Evolutionary conservation across 2,113 vertebrate genomes (phyloP).

Genomic region (Malurus melanocephalus): DNA sequence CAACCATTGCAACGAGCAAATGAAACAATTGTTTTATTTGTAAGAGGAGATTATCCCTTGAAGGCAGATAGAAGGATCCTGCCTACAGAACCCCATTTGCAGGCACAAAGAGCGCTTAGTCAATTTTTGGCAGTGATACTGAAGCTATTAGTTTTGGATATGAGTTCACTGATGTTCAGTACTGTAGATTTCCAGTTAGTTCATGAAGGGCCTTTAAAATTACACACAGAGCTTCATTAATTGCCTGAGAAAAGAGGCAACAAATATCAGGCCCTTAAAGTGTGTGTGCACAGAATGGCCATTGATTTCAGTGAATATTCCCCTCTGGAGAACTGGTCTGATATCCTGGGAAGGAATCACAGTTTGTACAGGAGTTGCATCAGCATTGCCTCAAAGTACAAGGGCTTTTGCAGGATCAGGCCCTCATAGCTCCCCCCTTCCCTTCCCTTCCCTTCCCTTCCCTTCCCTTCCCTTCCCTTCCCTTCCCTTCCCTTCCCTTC

Average conservation of each 20-base stretch:
- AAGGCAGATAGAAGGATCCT: constrained; percentile 55
- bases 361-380: neutral
- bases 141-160: constrained; percentile 54
- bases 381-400: neutral
- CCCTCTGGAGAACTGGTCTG: neutral
- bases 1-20: constrained; percentile 32
- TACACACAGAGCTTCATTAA: constrained; percentile 61
- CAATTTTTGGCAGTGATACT: constrained; percentile 50
- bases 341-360: neutral
- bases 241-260: constrained; percentile 42
- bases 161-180: constrained; percentile 51
- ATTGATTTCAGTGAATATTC: constrained; percentile 24
- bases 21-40: constrained; percentile 64
- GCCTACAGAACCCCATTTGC: constrained; percentile 50
- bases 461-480: too few relatives aligned
- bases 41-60: constrained; percentile 58
- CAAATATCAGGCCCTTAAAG: constrained; percentile 12
- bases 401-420: neutral
- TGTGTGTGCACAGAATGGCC: constrained; percentile 29
- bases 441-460: too few relatives aligned
- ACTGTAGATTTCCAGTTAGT: constrained; percentile 49
- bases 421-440: neutral
- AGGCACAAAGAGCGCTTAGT: constrained; percentile 47
- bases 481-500: too few relatives aligned
- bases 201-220: constrained; percentile 59